A percentile compares a stretch with the other conserved stretches of the same genome.
These are phyloP conservation scores for Seladonia tumulorum DNA, from an alignment of 2,888 invertebrate genomes.

Conservation along the genomic window DNA sequence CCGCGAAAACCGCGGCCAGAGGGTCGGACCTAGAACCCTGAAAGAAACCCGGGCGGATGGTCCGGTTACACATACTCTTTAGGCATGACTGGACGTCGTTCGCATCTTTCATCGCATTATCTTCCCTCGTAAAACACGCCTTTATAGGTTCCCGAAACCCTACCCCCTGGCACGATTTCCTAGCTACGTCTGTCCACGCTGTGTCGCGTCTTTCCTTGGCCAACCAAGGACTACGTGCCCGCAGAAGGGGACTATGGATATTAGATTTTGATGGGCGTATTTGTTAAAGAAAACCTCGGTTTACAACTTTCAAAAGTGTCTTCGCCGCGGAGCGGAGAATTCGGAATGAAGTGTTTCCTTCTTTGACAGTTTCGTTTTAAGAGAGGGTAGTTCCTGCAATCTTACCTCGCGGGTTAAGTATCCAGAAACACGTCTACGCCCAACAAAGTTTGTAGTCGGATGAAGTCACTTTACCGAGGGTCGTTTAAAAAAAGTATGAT, in stretches of 20 bases:
- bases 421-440: neutral
- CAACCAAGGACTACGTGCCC: neutral
- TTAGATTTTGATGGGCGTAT: constrained; percentile 55
- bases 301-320: constrained; percentile 31
- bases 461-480: neutral
- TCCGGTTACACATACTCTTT: constrained; percentile 80
- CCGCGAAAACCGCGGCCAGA: constrained; percentile 63
- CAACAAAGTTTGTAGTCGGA: neutral
- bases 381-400: neutral
- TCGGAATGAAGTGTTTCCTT: neutral
- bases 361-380: neutral
- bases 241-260: constrained; percentile 43
- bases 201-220: constrained; percentile 18
- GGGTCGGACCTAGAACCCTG: constrained; percentile 67
- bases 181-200: neutral
- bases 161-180: constrained; percentile 13
- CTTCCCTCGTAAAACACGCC: constrained; percentile 83
- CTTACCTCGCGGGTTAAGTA: neutral
- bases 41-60: constrained; percentile 74
- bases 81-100: constrained; percentile 81
- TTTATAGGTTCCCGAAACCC: constrained; percentile 76
- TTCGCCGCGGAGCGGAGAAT: neutral
- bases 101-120: constrained; percentile 84
- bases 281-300: constrained; percentile 41
- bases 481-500: neutral